phyloP scores from a whole-genome alignment of 2,113 vertebrate species.

The Thamnaconus septentrionalis region DNA sequence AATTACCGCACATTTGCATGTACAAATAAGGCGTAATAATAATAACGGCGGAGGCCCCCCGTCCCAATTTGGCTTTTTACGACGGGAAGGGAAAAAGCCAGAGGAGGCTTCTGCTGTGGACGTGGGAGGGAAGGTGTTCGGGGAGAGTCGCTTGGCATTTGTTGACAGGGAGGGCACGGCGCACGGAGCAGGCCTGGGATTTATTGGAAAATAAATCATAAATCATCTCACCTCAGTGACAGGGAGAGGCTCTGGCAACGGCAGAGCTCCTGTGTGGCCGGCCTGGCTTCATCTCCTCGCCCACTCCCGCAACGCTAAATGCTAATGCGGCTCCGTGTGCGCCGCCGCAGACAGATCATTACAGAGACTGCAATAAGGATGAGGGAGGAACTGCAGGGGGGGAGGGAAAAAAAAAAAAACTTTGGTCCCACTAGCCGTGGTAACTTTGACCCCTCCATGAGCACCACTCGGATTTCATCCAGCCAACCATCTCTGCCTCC shows the following conservation, averaged over 20 bases:
- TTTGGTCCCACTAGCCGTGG: constrained; percentile 41
- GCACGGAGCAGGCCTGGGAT: constrained; percentile 60
- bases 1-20: constrained; percentile 56
- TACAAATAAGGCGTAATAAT: constrained; percentile 55
- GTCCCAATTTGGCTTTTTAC: constrained; percentile 41
- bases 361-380: constrained; percentile 14
- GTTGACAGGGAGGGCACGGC: constrained; percentile 63
- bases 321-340: constrained; percentile 62
- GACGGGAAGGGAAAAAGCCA: not conserved
- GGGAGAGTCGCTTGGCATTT: constrained; percentile 41
- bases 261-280: constrained; percentile 63
- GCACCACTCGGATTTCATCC: constrained; percentile 49
- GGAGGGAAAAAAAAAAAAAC: constrained; percentile 46
- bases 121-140: constrained; percentile 39
- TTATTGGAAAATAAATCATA: constrained; percentile 79
- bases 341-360: constrained; percentile 51
- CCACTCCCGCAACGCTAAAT: constrained; percentile 47
- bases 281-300: constrained; percentile 47
- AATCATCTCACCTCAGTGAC: constrained; percentile 74
- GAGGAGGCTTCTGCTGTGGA: constrained; percentile 16
- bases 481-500: constrained; percentile 38
- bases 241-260: constrained; percentile 57
- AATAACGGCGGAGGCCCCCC: constrained; percentile 29
- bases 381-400: constrained; percentile 6
- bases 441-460: constrained; percentile 56